Evolutionary conservation across 2,888 invertebrate genomes (phyloP), one percentile per base, ranked within the genome.

Genomic region (Trypoxylon attenuatum): DNA sequence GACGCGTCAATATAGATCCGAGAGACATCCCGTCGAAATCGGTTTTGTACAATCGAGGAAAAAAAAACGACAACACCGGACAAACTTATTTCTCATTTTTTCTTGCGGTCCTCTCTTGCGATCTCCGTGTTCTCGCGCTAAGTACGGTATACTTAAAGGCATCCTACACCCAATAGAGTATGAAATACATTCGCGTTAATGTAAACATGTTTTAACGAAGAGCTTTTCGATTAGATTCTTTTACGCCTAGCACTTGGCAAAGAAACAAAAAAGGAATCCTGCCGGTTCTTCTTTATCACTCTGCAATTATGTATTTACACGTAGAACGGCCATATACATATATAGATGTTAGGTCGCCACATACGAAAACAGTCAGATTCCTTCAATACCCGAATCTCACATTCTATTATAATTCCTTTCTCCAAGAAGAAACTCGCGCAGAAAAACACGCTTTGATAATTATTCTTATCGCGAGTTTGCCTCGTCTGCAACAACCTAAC

Each of bases 81-180:
- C n/a, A n/a, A n/a, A 33, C n/a, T 10, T 25, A 25, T 60, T 62
- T 68, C 63, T 69, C 60, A 71, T 49, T 57, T 46, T 63, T 58
- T 69, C 50, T 71, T n/a, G 69, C 65, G 56, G 51, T 61, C 62
- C 49, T 71, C 67, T 71, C 47, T 67, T 70, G 64, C 75, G 75
- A 82, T 81, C 81, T 80, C 78, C 79, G 71, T n/a, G n/a, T n/a
- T n/a, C n/a, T n/a, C 81, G 79, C 77, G 74, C 75, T 79, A 81
- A 81, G 79, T 82, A 82, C 78, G 77, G 73, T 82, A n/a, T n/a
- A 81, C 76, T 79, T 76, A 82, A 82, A 82, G 73, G 78, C 79
- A 82, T 82, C 84, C 85, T 82, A 84, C 82, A 85, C 84, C 85
- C 82, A 80, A 75, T 78, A 79, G n/a, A n/a, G 76, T 81, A 82